phyloP scores from a whole-genome alignment of 1,140 invertebrate genomes.

The Macrocentrus cingulum region DNA sequence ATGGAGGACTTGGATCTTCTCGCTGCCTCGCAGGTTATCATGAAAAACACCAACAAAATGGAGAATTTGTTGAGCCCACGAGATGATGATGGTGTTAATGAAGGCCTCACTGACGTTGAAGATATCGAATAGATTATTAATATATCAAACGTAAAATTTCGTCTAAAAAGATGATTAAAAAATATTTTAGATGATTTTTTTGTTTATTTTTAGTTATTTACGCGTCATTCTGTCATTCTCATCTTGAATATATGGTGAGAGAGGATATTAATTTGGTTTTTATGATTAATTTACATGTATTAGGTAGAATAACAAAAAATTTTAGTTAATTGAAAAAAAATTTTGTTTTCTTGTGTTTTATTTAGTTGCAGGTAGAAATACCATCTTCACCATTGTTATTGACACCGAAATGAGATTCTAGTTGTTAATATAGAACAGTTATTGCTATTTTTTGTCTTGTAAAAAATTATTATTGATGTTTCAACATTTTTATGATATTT shows the following conservation, averaged over 20 bases:
- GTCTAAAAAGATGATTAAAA: neutral
- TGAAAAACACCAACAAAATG: constrained; percentile 49
- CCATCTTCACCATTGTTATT: constrained; percentile 50
- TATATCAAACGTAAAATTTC: constrained; percentile 1
- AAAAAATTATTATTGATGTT: no score
- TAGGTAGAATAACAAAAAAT: neutral
- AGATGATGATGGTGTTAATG: constrained; percentile 40
- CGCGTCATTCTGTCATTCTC: no score
- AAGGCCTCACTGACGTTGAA: constrained; percentile 52
- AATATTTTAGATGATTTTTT: no score
- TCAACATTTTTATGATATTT: no score
- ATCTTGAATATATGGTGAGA: no score
- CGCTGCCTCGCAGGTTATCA: constrained; percentile 46
- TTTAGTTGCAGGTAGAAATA: constrained; percentile 49
- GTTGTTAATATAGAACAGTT: no score
- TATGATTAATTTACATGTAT: constrained; percentile 2
- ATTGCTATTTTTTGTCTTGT: no score
- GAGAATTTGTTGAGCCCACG: constrained; percentile 40
- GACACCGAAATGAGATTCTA: constrained; percentile 51
- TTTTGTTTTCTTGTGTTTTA: constrained; percentile 34
- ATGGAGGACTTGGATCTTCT: constrained; percentile 43
- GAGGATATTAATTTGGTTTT: no score
- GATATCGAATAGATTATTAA: constrained; percentile 42
- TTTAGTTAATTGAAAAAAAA: constrained; percentile 13
- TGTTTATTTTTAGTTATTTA: no score